Percentiles rank a stretch among this genome's conserved stretches.
Evolutionary conservation across 2,888 invertebrate species (phyloP).

Genomic region (Ophioninae sp.): DNA sequence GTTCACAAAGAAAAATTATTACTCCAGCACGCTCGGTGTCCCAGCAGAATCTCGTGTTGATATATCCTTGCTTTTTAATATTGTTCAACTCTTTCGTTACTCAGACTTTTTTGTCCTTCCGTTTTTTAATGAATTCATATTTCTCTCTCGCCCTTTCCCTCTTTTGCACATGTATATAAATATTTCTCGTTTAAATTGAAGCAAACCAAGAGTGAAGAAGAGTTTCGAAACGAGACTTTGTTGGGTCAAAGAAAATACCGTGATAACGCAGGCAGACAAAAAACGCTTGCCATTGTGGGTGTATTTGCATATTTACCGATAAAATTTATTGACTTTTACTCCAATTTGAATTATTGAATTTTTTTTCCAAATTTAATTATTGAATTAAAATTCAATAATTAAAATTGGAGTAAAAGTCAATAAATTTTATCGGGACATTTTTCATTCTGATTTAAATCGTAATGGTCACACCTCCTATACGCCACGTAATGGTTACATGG

Average conservation of each 20-base stretch:
- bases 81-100: constrained; percentile 18
- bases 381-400: no score
- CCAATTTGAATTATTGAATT: no score
- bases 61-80: constrained; percentile 1
- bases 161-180: background rate
- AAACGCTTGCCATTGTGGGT: constrained; percentile 15
- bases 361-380: no score
- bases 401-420: no score
- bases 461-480: no score
- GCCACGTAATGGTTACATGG: no score
- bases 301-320: background rate
- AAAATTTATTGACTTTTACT: no score
- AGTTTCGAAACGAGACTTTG: constrained; percentile 26
- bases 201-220: constrained; percentile 29
- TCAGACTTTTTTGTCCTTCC: constrained; percentile 13
- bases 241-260: constrained; percentile 18
- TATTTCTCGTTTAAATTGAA: background rate
- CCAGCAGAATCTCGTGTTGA: background rate
- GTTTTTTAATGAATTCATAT: constrained; percentile 11
- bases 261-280: constrained; percentile 14
- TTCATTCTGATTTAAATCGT: no score
- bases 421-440: no score
- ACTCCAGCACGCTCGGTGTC: constrained; percentile 12
- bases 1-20: constrained; percentile 43
- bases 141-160: constrained; percentile 4